Conservation (phyloP, 1,140 invertebrate genomes). For the Zaprionus davidi region DNA sequence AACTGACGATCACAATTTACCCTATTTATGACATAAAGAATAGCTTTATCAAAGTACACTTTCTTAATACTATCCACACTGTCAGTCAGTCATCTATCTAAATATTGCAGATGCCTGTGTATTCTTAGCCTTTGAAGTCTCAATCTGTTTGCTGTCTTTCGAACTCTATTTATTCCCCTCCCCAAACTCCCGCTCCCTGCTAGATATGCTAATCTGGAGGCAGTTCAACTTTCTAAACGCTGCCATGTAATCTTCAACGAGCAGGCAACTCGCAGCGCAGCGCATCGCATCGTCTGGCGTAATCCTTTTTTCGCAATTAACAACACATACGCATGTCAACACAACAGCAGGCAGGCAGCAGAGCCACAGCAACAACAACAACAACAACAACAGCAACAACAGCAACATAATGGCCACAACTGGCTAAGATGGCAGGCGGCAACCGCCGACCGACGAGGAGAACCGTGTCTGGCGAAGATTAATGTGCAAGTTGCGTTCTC, state of each 20-base stretch:
- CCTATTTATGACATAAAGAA: neutral
- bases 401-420: conserved; percentile 49
- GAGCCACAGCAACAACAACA: conserved; percentile 27
- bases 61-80: neutral
- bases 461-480: conserved; percentile 73
- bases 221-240: conserved; percentile 77
- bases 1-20: too few species aligned
- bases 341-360: conserved; percentile 53
- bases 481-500: conserved; percentile 77
- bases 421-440: conserved; percentile 21
- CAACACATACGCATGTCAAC: conserved; percentile 81
- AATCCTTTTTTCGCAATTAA: conserved; percentile 83
- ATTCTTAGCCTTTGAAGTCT: neutral
- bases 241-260: conserved; percentile 61
- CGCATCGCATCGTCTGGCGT: conserved; percentile 46
- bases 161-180: neutral
- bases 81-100: neutral
- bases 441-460: conserved; percentile 26
- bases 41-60: neutral
- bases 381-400: conserved; percentile 22
- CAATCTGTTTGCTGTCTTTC: conserved; percentile 7
- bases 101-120: neutral
- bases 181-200: neutral
- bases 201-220: conserved; percentile 62
- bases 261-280: conserved; percentile 11